phyloP scores from a whole-genome alignment of 1,140 invertebrate genomes.

The Aphis gossypii region DNA sequence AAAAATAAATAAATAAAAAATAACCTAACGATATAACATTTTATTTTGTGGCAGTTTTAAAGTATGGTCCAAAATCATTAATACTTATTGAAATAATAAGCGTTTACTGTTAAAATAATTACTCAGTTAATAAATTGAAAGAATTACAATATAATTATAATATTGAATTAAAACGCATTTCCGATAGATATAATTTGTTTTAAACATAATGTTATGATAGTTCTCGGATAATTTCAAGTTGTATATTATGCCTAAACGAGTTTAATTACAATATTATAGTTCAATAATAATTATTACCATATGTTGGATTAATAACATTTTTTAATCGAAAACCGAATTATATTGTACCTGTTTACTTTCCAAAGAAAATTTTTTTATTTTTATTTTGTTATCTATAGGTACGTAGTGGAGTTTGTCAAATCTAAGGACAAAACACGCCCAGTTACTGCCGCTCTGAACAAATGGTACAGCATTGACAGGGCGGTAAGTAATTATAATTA shows the following conservation, averaged over 20 bases:
- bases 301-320: background rate
- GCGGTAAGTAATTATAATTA: slow-evolving; percentile 62
- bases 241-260: background rate
- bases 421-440: slow-evolving; percentile 63
- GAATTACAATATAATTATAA: too few relatives aligned
- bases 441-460: slow-evolving; percentile 63
- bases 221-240: background rate
- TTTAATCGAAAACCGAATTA: background rate
- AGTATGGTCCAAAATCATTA: too few relatives aligned
- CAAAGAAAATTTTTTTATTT: background rate
- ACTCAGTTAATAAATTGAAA: too few relatives aligned
- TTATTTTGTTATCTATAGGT: slow-evolving; percentile 60
- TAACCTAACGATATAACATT: too few relatives aligned
- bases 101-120: too few relatives aligned
- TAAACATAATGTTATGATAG: background rate
- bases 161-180: background rate
- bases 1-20: too few relatives aligned
- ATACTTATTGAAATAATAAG: too few relatives aligned
- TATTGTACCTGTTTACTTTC: background rate
- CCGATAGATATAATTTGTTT: too few relatives aligned
- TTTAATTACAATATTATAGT: background rate
- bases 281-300: background rate
- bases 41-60: too few relatives aligned
- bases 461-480: slow-evolving; percentile 62
- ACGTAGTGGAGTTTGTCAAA: slow-evolving; percentile 62